Base-by-base conservation (phyloP, 2,797 vertebrate species). In the Xiphorhynchus erythropygius region DNA sequence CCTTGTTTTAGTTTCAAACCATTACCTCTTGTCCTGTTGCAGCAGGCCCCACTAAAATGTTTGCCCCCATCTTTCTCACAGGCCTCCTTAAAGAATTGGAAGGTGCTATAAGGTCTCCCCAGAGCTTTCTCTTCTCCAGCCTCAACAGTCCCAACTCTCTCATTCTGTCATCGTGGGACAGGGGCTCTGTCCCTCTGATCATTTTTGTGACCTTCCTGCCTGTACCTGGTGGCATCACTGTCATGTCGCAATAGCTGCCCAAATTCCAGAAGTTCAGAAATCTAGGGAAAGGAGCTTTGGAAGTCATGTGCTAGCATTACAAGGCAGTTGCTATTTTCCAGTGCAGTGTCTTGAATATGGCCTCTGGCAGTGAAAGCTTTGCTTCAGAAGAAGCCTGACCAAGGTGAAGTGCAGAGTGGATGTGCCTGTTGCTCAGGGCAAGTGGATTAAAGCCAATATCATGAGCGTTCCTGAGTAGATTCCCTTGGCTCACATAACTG, bases 221-320 rank as follows among this genome's bases (percentile, higher is more conserved):
- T 65, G 39, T 35, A 30, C 19, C 18, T 80, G 55, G 28, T 22
- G 30, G 46, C 65, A 53, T 18, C 22, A 37, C 37, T 63, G 13
- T 53, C 27, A 50, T 3, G 2, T 85, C 63, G 22, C 39, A 82
- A 21, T 16, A 71, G 49, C 39, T 53, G 37, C 7, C 42, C 18
- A 57, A 65, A 57, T 91, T 70, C 47, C 18, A 37, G 59, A 79
- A 69, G 27, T 55, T 73, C 11, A 30, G 47, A 73, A 44, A 62
- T 76, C 32, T 23, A 47, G 12, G 28, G 28, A 52, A 73, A 57
- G 46, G 17, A 71, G 5, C 25, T 84, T 60, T 84, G 9, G 10
- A 76, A 85, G 33, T 39, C 0, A 0, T 42, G 17, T 14, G 0
- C 23, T 44, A 22, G 14, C 4, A 0, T 67, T 77, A 27, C n/a